Conservation (phyloP, 2,888 invertebrate species). For the Colletes collaris region DNA sequence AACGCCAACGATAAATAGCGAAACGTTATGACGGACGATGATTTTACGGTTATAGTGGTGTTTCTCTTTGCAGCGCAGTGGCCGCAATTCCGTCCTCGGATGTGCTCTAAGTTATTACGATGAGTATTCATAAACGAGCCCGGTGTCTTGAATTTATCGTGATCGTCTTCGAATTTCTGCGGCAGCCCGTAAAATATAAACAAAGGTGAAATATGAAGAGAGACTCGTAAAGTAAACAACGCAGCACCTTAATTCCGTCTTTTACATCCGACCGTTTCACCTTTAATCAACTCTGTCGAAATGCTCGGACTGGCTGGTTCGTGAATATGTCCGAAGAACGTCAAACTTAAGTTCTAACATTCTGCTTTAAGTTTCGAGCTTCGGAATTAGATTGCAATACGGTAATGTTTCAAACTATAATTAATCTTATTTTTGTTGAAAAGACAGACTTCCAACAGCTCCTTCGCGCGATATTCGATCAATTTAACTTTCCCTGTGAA, state of each 20-base stretch:
- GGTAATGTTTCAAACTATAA: too few relatives aligned
- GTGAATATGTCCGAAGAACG: background rate
- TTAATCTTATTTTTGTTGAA: too few relatives aligned
- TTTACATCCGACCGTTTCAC: background rate
- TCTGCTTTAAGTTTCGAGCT: too few relatives aligned
- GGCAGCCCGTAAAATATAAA: background rate
- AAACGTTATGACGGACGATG: slow-evolving; percentile 11
- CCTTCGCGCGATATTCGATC: too few relatives aligned
- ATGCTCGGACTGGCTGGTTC: background rate
- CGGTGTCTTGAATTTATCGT: slow-evolving; percentile 20
- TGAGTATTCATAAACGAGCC: slow-evolving; percentile 25
- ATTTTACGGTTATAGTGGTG: slow-evolving; percentile 15
- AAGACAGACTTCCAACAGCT: too few relatives aligned
- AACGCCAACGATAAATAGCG: slow-evolving; percentile 9
- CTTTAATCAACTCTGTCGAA: background rate
- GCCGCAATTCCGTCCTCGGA: background rate
- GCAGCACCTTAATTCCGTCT: background rate
- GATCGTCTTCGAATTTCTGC: background rate
- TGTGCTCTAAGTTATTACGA: background rate
- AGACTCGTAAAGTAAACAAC: slow-evolving; percentile 13
- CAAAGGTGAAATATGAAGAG: background rate
- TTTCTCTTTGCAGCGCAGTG: slow-evolving; percentile 8
- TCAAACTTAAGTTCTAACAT: too few relatives aligned
- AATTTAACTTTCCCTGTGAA: too few relatives aligned
- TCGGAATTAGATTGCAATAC: too few relatives aligned